Evolutionary conservation across 2,113 vertebrate species (phyloP).

Genomic region (Sciurus niger): DNA sequence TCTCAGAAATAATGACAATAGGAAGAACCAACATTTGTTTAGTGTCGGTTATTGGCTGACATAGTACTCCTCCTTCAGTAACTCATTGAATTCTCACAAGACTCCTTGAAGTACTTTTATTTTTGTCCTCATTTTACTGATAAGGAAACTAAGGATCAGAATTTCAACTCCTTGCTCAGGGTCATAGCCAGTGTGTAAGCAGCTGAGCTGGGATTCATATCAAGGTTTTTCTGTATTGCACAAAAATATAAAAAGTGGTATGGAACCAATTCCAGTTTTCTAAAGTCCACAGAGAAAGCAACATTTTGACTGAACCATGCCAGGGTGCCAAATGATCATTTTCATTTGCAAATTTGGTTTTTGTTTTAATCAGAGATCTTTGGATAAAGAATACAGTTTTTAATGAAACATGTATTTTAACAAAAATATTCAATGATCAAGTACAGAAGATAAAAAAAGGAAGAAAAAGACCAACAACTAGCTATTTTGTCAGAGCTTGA

Average conservation of each 20-base stretch:
- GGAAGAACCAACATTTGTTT: background rate
- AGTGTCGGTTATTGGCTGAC: background rate
- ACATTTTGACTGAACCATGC: background rate
- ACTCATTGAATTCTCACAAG: background rate
- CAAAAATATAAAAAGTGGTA: background rate
- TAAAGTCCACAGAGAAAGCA: background rate
- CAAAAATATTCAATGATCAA: slow-evolving; percentile 15
- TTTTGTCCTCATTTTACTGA: background rate
- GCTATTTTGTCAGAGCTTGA: too few species aligned
- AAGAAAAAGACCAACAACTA: background rate
- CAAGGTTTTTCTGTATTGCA: background rate
- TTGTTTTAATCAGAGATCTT: slow-evolving; percentile 20
- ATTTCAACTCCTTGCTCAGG: background rate
- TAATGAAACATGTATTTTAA: background rate
- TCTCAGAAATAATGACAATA: background rate
- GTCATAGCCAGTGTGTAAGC: background rate
- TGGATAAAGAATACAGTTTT: background rate
- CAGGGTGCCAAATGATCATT: background rate
- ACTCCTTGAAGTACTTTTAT: background rate
- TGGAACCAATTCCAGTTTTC: background rate
- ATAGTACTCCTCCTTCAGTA: background rate
- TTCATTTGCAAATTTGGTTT: slow-evolving; percentile 33
- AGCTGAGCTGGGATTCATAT: background rate
- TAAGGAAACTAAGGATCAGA: background rate
- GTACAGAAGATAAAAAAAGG: background rate